These are phyloP conservation scores for Melanocharis versteri DNA, from an alignment of 2,113 vertebrate species.

Conservation along the genomic window DNA sequence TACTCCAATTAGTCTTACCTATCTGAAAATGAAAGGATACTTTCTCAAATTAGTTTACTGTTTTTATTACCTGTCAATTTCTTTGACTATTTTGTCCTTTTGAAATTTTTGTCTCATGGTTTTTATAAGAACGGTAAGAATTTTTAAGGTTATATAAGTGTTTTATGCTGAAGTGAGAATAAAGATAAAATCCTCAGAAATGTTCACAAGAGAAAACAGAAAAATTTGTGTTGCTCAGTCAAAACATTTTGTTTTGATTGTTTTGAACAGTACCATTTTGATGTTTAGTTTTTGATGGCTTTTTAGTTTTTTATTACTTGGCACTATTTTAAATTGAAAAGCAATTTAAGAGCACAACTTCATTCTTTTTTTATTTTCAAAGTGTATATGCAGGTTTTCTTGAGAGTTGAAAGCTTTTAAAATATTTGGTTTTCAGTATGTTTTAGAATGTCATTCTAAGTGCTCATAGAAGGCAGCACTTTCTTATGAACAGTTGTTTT, in stretches of 20 bases:
- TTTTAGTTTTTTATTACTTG: neutral
- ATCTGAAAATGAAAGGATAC: neutral
- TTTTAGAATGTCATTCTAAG: neutral
- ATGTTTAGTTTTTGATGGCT: neutral
- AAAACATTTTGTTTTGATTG: neutral
- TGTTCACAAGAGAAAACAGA: neutral
- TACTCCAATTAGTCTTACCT: neutral
- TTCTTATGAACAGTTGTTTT: neutral
- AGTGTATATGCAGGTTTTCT: neutral
- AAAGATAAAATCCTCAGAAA: neutral
- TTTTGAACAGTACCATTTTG: neutral
- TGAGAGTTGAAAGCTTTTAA: neutral
- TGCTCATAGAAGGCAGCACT: neutral
- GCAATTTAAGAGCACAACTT: neutral
- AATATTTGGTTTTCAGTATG: neutral
- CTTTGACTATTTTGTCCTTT: neutral
- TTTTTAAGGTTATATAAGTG: neutral
- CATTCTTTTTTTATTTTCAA: neutral
- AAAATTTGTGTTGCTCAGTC: neutral
- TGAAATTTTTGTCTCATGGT: neutral
- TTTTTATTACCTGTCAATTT: neutral
- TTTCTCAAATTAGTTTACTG: neutral
- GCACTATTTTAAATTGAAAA: neutral
- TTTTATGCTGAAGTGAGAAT: neutral
- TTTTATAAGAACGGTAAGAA: neutral